Percentiles rank a stretch among this genome's conserved stretches.
phyloP scores from a whole-genome alignment of 2,888 invertebrate species.

The Sminthurinus aureus region DNA sequence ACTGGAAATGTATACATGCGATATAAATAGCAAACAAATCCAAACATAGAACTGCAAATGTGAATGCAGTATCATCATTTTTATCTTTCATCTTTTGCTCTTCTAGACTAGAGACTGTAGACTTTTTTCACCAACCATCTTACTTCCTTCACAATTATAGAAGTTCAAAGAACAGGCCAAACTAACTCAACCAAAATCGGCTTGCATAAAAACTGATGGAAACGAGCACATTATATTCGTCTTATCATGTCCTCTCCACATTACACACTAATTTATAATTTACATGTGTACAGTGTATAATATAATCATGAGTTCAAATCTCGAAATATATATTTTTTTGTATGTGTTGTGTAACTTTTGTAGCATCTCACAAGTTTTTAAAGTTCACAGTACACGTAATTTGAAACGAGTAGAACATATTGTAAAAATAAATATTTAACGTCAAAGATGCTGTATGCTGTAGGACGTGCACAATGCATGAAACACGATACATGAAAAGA shows the following conservation, averaged over 20 bases:
- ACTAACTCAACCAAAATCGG: not conserved
- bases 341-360: too few species aligned
- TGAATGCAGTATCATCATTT: constrained; percentile 4
- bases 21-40: constrained; percentile 31
- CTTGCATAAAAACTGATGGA: not conserved
- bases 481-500: too few species aligned
- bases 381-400: too few species aligned
- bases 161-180: not conserved
- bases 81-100: not conserved
- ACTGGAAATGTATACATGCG: not conserved
- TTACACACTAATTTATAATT: not conserved
- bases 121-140: not conserved
- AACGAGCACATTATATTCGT: not conserved
- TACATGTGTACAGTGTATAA: not conserved
- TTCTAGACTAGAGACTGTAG: not conserved
- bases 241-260: not conserved
- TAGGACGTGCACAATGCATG: too few species aligned
- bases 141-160: not conserved
- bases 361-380: too few species aligned
- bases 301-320: too few species aligned
- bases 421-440: too few species aligned
- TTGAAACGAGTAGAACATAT: too few species aligned
- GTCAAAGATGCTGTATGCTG: too few species aligned
- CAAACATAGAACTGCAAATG: constrained; percentile 30
- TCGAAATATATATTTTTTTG: too few species aligned